These are phyloP conservation scores for Allygus modestus DNA, from an alignment of 2,888 invertebrate species.

Conservation along the genomic window DNA sequence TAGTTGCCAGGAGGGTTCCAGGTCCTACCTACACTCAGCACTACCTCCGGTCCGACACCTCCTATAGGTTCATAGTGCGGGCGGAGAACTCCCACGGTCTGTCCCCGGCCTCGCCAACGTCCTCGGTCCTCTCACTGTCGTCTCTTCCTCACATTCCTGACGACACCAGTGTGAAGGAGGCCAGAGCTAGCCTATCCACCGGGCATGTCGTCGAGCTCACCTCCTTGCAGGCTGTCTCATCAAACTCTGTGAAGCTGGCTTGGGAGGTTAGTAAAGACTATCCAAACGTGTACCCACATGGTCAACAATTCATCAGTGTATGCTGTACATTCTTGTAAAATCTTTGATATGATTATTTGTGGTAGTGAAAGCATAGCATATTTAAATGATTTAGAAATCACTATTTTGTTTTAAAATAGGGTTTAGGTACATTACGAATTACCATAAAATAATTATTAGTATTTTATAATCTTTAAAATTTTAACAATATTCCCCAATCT, in stretches of 20 bases:
- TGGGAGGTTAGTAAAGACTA: constrained; percentile 83
- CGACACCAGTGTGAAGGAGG: constrained; percentile 80
- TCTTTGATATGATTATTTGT: too few relatives aligned
- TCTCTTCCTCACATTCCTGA: not conserved
- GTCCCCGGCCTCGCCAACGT: constrained; percentile 84
- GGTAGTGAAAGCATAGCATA: too few relatives aligned
- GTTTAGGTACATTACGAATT: too few relatives aligned
- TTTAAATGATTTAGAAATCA: too few relatives aligned
- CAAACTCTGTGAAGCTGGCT: constrained; percentile 90
- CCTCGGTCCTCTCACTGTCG: constrained; percentile 80
- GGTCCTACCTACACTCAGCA: constrained; percentile 86
- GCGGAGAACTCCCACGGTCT: constrained; percentile 93
- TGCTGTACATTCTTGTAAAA: too few relatives aligned
- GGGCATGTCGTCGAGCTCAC: constrained; percentile 88
- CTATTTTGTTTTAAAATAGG: too few relatives aligned
- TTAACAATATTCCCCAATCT: too few relatives aligned
- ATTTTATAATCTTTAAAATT: too few relatives aligned
- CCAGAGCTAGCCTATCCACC: constrained; percentile 84
- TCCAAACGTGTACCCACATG: not conserved
- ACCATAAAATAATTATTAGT: too few relatives aligned
- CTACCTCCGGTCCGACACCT: constrained; percentile 85
- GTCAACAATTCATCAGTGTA: too few relatives aligned
- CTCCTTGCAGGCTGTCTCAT: constrained; percentile 89
- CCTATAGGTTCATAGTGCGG: constrained; percentile 92
- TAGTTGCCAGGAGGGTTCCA: constrained; percentile 80